phyloP scores from a whole-genome alignment of 1,140 invertebrate species.

The Ceratoteleas bidentatus region DNA sequence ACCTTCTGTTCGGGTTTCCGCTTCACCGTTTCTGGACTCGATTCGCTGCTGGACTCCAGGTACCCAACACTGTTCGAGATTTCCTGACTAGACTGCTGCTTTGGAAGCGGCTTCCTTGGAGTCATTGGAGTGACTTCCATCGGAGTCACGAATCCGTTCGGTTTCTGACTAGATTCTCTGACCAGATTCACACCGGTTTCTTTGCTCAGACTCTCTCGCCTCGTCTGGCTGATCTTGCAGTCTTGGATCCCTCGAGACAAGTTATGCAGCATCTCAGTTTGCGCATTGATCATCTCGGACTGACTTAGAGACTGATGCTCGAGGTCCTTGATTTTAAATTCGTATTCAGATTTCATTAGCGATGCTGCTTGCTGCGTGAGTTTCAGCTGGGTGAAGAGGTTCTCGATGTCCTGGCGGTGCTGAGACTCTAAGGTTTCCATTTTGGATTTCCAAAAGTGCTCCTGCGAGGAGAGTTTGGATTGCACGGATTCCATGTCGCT shows the following conservation, averaged over 20 bases:
- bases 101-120: slow-evolving; percentile 6
- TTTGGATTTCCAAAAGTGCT: slow-evolving; percentile 77
- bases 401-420: slow-evolving; percentile 76
- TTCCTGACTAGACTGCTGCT: slow-evolving; percentile 26
- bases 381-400: slow-evolving; percentile 74
- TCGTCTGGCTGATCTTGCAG: slow-evolving; percentile 38
- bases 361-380: slow-evolving; percentile 72
- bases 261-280: slow-evolving; percentile 75
- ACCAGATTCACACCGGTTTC: neutral
- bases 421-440: slow-evolving; percentile 76
- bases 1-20: neutral
- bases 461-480: slow-evolving; percentile 75
- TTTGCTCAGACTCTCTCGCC: slow-evolving; percentile 7
- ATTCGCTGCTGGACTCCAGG: slow-evolving; percentile 52
- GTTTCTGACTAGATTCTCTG: slow-evolving; percentile 19
- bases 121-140: neutral
- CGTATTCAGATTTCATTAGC: slow-evolving; percentile 73
- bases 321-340: slow-evolving; percentile 74
- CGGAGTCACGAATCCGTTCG: slow-evolving; percentile 11
- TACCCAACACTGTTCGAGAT: slow-evolving; percentile 27
- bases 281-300: slow-evolving; percentile 70
- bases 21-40: slow-evolving; percentile 51
- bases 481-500: slow-evolving; percentile 75
- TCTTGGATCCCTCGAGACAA: slow-evolving; percentile 66
- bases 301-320: slow-evolving; percentile 74